Percentiles rank a stretch among this genome's conserved stretches.
phyloP scores from a whole-genome alignment of 2,113 vertebrate genomes.

The Poeciliopsis prolifica region DNA sequence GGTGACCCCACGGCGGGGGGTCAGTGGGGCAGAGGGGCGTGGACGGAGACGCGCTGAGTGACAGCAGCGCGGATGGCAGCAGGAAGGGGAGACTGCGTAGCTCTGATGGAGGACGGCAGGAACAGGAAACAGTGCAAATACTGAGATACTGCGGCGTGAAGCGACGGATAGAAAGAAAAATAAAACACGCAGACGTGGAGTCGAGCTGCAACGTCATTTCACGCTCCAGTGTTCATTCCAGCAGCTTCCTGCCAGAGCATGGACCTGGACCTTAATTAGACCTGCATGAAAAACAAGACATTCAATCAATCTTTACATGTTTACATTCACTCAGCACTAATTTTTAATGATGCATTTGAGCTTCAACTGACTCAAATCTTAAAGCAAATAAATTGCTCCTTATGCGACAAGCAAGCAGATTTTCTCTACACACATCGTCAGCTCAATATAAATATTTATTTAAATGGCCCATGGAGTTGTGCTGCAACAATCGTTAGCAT shows the following conservation, averaged over 20 bases:
- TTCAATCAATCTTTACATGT: no score
- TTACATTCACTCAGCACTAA: no score
- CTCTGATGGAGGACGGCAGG: slow-evolving; percentile 40
- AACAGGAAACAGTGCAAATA: slow-evolving; percentile 57
- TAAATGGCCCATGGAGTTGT: background rate
- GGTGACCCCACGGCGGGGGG: slow-evolving; percentile 42
- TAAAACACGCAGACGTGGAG: background rate
- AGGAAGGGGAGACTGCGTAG: slow-evolving; percentile 25
- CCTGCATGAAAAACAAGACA: background rate
- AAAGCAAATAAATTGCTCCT: no score
- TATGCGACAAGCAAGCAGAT: no score
- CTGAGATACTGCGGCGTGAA: slow-evolving; percentile 42
- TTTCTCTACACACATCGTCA: no score
- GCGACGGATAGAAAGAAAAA: slow-evolving; percentile 14
- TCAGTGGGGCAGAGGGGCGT: slow-evolving; percentile 62
- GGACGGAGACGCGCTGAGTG: background rate
- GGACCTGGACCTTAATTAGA: background rate
- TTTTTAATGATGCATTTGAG: no score
- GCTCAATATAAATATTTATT: no score
- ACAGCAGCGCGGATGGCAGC: slow-evolving; percentile 20
- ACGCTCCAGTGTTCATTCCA: slow-evolving; percentile 68
- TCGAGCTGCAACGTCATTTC: slow-evolving; percentile 46
- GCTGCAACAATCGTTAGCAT: background rate
- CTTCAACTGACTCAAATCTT: no score
- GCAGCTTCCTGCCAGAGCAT: slow-evolving; percentile 50